A percentile compares a stretch with the other conserved stretches of the same genome.
These are phyloP conservation scores for Sphaerophoria taeniata DNA, from an alignment of 2,888 invertebrate genomes.

Conservation along the genomic window DNA sequence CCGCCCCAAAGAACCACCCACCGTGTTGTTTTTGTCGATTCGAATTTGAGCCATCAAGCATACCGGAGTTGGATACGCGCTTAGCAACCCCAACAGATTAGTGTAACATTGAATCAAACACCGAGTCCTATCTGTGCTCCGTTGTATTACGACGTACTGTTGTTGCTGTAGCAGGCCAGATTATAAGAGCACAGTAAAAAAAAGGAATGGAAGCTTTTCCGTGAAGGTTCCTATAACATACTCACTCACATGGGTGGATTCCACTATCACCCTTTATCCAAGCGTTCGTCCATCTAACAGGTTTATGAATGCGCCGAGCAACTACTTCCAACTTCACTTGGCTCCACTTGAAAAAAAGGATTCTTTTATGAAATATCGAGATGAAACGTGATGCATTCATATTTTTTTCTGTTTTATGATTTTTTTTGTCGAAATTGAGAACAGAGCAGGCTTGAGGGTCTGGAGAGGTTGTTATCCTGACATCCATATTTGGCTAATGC, in stretches of 20 bases:
- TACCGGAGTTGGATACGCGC: constrained; percentile 32
- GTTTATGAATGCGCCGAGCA: constrained; percentile 44
- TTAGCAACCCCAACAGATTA: constrained; percentile 42
- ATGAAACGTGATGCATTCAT: constrained; percentile 60
- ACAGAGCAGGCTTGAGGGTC: constrained; percentile 21
- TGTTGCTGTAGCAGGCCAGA: neutral
- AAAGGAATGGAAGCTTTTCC: constrained; percentile 21
- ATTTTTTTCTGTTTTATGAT: constrained; percentile 31
- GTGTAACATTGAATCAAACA: constrained; percentile 47
- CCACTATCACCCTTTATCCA: constrained; percentile 59
- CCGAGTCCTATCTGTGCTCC: constrained; percentile 20
- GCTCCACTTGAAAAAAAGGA: constrained; percentile 22
- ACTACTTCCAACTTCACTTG: constrained; percentile 28
- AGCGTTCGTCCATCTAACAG: constrained; percentile 55
- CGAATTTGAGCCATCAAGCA: neutral
- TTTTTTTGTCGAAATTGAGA: constrained; percentile 40
- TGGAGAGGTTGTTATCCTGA: constrained; percentile 36
- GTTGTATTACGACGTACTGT: constrained; percentile 28
- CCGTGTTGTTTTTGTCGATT: constrained; percentile 48
- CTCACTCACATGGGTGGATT: constrained; percentile 35
- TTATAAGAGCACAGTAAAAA: neutral
- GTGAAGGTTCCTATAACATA: neutral
- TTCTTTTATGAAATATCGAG: constrained; percentile 63
- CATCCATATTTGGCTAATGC: constrained; percentile 48
- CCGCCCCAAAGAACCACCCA: too few relatives aligned